Percentiles rank a stretch among this genome's conserved stretches.
These are phyloP conservation scores for Diplogasteroides magnus DNA, from an alignment of 1,140 invertebrate species.

Conservation along the genomic window DNA sequence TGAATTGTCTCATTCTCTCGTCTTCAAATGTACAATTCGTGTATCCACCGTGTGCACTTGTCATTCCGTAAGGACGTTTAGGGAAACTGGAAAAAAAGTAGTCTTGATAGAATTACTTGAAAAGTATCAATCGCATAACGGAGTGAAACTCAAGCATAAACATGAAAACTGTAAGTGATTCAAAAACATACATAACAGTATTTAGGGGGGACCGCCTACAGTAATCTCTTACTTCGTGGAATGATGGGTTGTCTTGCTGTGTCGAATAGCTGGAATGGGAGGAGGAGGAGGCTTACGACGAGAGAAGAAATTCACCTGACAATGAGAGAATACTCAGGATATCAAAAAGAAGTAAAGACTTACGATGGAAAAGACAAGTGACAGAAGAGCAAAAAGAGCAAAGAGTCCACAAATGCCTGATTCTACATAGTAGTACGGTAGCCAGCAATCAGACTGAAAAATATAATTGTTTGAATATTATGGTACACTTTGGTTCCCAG, in stretches of 20 bases:
- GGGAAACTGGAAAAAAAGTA: not conserved
- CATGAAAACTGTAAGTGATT: not conserved
- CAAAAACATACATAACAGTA: not conserved
- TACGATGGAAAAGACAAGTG: not conserved
- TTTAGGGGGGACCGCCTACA: constrained; percentile 2
- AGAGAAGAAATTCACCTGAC: not conserved
- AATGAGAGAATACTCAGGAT: not conserved
- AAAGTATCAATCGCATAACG: not conserved
- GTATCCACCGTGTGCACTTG: not conserved
- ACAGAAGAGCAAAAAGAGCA: constrained; percentile 6
- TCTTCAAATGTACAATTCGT: not conserved
- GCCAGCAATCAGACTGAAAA: constrained; percentile 6
- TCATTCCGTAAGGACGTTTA: not conserved
- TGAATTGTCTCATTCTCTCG: not conserved
- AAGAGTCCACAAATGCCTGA: not conserved
- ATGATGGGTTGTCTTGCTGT: not conserved
- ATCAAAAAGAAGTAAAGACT: not conserved
- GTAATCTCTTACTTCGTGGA: not conserved
- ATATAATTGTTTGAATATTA: too few relatives aligned
- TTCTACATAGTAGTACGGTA: constrained; percentile 14
- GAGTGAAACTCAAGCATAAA: too few relatives aligned
- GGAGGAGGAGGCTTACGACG: not conserved
- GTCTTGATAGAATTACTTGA: not conserved
- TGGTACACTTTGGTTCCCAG: not conserved
- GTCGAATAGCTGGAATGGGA: constrained; percentile 5